phyloP scores from a whole-genome alignment of 2,113 vertebrate genomes.

The Pelvicachromis taeniatus region DNA sequence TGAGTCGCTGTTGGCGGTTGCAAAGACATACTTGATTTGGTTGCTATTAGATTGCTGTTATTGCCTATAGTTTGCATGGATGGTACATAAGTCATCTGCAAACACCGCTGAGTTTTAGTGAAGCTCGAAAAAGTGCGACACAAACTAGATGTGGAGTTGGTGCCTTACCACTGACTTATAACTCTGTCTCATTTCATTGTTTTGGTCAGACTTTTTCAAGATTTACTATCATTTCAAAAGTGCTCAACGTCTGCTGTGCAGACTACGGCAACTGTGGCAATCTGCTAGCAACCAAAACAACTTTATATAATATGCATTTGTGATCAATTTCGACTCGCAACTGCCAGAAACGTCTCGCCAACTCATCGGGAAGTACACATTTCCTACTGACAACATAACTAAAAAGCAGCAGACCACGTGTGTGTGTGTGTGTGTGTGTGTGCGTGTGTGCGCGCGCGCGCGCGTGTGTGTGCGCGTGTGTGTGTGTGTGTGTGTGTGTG shows the following conservation, averaged over 20 bases:
- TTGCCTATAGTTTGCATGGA: neutral
- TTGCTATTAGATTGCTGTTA: accelerated
- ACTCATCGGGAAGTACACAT: neutral
- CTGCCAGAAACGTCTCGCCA: neutral
- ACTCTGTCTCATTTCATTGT: neutral
- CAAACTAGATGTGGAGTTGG: neutral
- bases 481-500: too few relatives aligned
- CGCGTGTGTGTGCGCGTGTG: too few relatives aligned
- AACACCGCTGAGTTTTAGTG: neutral
- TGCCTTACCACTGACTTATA: neutral
- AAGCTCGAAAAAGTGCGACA: neutral
- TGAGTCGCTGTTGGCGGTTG: neutral
- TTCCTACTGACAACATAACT: neutral
- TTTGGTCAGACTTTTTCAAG: neutral
- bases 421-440: too few relatives aligned
- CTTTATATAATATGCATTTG: neutral
- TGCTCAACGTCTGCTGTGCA: neutral
- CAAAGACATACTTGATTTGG: neutral
- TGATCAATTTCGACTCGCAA: accelerated
- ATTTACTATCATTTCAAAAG: neutral
- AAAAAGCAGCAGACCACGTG: neutral
- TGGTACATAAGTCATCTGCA: accelerated
- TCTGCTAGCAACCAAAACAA: neutral
- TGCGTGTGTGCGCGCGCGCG: too few relatives aligned
- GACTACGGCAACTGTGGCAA: neutral